phyloP scores from a whole-genome alignment of 2,113 vertebrate species.

The Caranx ignobilis region DNA sequence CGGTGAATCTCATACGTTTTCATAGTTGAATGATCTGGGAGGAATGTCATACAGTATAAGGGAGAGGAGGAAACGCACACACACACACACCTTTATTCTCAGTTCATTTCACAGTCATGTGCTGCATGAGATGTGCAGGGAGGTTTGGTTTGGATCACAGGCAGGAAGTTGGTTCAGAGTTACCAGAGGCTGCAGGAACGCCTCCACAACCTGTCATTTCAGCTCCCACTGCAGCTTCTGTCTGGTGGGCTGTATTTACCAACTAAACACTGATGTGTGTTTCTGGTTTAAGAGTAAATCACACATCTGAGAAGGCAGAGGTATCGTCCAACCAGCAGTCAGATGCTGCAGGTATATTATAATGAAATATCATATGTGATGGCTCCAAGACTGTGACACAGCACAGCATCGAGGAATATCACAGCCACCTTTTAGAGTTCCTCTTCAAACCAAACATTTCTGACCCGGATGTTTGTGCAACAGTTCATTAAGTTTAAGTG shows the following conservation, averaged over 20 bases:
- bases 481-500: not conserved
- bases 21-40: slow-evolving; percentile 14
- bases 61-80: slow-evolving; percentile 19
- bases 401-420: not conserved
- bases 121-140: not conserved
- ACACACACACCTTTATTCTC: not conserved
- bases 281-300: not conserved
- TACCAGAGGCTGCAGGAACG: slow-evolving; percentile 18
- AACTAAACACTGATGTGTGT: not conserved
- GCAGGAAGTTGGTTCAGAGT: slow-evolving; percentile 39
- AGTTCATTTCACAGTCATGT: not conserved
- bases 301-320: not conserved
- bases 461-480: not conserved
- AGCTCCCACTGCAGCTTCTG: slow-evolving; percentile 22
- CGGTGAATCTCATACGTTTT: slow-evolving; percentile 14
- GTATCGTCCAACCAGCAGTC: no score
- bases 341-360: not conserved
- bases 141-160: slow-evolving; percentile 51
- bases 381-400: no score
- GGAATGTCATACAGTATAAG: slow-evolving; percentile 7
- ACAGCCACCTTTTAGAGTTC: not conserved
- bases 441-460: not conserved
- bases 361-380: no score
- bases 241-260: not conserved
- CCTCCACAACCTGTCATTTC: slow-evolving; percentile 27